Evolutionary conservation across 2,113 vertebrate species (phyloP).

Genomic region (Coracopsis vasa): DNA sequence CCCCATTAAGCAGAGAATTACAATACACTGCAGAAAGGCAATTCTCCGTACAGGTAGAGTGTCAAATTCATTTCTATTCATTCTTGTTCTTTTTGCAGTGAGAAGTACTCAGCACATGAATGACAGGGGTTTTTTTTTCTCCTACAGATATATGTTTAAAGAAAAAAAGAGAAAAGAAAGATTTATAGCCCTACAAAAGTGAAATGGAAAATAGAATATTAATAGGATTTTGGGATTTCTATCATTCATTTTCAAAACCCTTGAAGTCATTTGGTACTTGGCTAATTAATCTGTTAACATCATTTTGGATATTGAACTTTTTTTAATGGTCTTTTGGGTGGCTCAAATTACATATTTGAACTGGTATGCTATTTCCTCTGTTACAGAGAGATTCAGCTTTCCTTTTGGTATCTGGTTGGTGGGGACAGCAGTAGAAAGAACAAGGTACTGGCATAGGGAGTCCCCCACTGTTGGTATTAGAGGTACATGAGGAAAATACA

Average conservation of each 20-base stretch:
- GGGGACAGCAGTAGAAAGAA: neutral
- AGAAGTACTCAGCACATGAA: conserved; percentile 1
- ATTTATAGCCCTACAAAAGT: conserved; percentile 20
- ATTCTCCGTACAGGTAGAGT: neutral
- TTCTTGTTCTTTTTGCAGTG: neutral
- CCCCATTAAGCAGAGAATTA: neutral
- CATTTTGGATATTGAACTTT: conserved; percentile 18
- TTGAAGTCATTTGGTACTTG: conserved; percentile 43
- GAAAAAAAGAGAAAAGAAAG: neutral
- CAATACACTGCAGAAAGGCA: neutral
- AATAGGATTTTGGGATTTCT: conserved; percentile 46
- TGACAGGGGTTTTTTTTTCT: neutral
- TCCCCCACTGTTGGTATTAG: neutral
- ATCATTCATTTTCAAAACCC: conserved; percentile 42
- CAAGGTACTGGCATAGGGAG: neutral
- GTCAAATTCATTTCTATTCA: neutral
- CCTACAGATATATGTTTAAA: conserved; percentile 8
- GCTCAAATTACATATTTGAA: conserved; percentile 23
- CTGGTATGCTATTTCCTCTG: neutral
- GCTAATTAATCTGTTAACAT: conserved; percentile 60
- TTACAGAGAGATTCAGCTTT: neutral
- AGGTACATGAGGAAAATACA: neutral
- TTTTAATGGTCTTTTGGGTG: conserved; percentile 38
- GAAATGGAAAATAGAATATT: conserved; percentile 40
- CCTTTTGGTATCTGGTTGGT: neutral